Evolutionary conservation across 2,888 invertebrate genomes (phyloP), one percentile per base, ranked within the genome.

Genomic region (Platycnemis pennipes): DNA sequence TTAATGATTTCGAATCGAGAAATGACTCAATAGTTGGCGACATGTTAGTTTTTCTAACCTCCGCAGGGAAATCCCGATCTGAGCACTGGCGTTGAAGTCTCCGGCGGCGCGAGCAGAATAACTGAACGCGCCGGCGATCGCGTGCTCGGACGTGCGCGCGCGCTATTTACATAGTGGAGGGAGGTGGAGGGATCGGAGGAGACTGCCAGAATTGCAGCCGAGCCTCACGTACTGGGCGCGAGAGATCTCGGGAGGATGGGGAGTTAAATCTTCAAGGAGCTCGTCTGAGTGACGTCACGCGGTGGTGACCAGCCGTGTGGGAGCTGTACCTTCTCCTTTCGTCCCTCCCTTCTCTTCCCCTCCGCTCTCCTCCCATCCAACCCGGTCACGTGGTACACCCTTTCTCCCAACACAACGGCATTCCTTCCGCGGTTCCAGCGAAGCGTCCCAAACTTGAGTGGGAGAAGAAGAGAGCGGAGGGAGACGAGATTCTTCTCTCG

Each of bases 341-440:
- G 26, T 13, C 37, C 77, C 77, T 63, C 63, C 37, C 77, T 37
- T 37, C 37, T 8, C 1, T 7, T 37, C 77, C 37, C 37, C 77
- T 8, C 77, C 31, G 3, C n/a, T 63, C 63, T 26, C 63, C 5
- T 31, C 31, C 31, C 31, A n/a, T 8, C 69, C 13, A 16, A n/a
- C 37, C 37, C 77, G 77, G 77, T 77, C 77, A 77, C 77, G 77
- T 77, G 77, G 77, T 77, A 37, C 77, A 77, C 77, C n/a, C 77
- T 77, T 77, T 77, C 77, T 77, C 26, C 37, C 13, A 77, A 77
- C 19, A 26, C 13, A 77, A 77, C 19, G 63, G 63, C 63, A 63
- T 77, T 77, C 77, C 77, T 77, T 77, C 77, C 77, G 31, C 37
- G 77, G 77, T 77, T 77, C 63, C 53, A 53, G 1, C 63, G 11